Evolutionary conservation across 2,797 vertebrate species (phyloP).

Genomic region (Cyclopterus lumpus): DNA sequence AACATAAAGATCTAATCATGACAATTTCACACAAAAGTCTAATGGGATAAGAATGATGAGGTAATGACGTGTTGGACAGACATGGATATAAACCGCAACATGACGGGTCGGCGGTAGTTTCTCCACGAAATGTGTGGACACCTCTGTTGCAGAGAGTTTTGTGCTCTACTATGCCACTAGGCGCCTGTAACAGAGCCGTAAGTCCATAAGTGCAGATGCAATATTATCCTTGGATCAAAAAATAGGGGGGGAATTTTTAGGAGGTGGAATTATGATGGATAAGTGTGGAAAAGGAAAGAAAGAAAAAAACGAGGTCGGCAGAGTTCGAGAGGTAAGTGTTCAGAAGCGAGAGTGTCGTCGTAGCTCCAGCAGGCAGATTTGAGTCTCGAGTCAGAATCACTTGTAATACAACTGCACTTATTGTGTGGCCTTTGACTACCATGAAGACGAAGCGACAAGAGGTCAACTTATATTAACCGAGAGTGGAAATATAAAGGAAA

Average conservation of each 20-base stretch:
- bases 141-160: not conserved
- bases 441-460: conserved; percentile 46
- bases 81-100: not conserved
- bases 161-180: not conserved
- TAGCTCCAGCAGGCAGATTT: conserved; percentile 32
- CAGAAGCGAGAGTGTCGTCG: not conserved
- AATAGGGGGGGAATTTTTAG: not conserved
- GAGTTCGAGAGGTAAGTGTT: not conserved
- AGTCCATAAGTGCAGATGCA: not conserved
- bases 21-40: not conserved
- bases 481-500: conserved; percentile 44
- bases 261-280: not conserved
- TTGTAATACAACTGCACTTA: conserved; percentile 54
- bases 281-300: not conserved
- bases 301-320: not conserved
- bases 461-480: conserved; percentile 48
- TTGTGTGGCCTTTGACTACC: conserved; percentile 57
- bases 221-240: conserved; percentile 2
- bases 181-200: not conserved
- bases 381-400: conserved; percentile 38
- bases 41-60: not conserved
- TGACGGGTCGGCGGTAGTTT: not conserved
- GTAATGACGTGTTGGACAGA: not conserved
- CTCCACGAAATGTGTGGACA: not conserved
- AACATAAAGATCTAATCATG: not conserved